These are phyloP conservation scores for Leuciscus waleckii DNA, from an alignment of 2,797 vertebrate genomes.

Conservation along the genomic window DNA sequence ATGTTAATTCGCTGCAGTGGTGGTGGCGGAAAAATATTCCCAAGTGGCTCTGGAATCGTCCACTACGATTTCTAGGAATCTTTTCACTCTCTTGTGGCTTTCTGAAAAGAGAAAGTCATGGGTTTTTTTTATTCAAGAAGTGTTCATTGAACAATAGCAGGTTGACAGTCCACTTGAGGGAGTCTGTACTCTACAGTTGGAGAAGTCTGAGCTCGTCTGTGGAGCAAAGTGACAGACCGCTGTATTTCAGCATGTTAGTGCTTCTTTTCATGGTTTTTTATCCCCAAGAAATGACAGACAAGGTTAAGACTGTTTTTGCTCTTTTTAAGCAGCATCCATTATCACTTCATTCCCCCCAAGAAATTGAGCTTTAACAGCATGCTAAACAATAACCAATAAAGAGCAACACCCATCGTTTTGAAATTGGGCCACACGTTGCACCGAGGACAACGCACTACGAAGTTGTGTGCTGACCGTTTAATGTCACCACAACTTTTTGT, in stretches of 20 bases:
- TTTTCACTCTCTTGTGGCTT: constrained; percentile 6
- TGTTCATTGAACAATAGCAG: constrained; percentile 22
- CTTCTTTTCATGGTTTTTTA: constrained; percentile 10
- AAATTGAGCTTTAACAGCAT: not conserved
- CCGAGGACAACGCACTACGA: not conserved
- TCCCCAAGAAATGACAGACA: constrained; percentile 3
- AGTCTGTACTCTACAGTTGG: constrained; percentile 28
- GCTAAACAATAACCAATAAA: not conserved
- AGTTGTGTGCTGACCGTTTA: not conserved
- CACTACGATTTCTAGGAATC: constrained; percentile 21
- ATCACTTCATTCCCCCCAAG: not conserved
- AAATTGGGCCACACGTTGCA: not conserved
- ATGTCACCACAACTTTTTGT: not conserved
- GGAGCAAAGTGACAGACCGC: not conserved
- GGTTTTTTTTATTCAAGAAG: constrained; percentile 10
- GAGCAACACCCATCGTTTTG: no score
- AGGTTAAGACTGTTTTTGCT: not conserved
- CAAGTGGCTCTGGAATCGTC: constrained; percentile 9
- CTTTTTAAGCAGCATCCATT: not conserved
- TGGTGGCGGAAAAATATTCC: not conserved
- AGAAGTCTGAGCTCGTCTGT: not conserved
- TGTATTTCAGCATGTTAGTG: constrained; percentile 17
- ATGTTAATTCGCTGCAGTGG: not conserved
- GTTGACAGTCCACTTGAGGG: constrained; percentile 40
- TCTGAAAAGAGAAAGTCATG: not conserved